Evolutionary conservation across 1,140 invertebrate genomes (phyloP).

Genomic region (Neodiprion virginianus): DNA sequence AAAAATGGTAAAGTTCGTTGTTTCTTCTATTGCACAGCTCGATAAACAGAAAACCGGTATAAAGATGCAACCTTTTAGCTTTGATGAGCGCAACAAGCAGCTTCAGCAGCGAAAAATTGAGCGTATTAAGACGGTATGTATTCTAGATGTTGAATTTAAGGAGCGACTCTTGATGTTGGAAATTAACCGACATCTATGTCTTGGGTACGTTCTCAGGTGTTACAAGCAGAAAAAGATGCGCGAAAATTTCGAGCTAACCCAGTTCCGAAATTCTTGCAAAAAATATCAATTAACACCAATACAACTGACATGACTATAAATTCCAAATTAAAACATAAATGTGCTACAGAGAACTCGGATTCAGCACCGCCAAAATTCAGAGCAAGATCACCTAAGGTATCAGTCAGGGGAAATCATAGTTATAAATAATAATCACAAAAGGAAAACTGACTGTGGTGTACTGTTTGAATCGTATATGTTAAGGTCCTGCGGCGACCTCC

Average conservation of each 20-base stretch:
- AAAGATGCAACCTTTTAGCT: constrained; percentile 24
- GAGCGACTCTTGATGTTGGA: neutral
- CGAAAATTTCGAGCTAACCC: constrained; percentile 29
- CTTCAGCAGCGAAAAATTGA: constrained; percentile 14
- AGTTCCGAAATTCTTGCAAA: constrained; percentile 22
- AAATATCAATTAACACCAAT: neutral
- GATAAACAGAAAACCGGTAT: no score
- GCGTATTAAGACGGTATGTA: constrained; percentile 18
- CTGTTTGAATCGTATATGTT: no score
- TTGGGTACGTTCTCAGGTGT: neutral
- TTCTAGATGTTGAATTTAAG: neutral
- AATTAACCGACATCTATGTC: no score
- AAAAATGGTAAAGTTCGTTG: no score
- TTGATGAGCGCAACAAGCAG: constrained; percentile 25
- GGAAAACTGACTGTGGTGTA: no score
- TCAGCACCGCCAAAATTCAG: neutral
- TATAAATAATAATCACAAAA: neutral
- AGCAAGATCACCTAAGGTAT: constrained; percentile 7
- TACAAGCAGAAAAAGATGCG: constrained; percentile 19
- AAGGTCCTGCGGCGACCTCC: constrained; percentile 24
- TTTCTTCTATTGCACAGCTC: no score
- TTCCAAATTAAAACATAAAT: neutral
- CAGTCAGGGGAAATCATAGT: neutral
- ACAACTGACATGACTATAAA: neutral
- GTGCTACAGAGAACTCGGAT: no score